phyloP scores from a whole-genome alignment of 2,888 invertebrate species.

The Suillia variegata region DNA sequence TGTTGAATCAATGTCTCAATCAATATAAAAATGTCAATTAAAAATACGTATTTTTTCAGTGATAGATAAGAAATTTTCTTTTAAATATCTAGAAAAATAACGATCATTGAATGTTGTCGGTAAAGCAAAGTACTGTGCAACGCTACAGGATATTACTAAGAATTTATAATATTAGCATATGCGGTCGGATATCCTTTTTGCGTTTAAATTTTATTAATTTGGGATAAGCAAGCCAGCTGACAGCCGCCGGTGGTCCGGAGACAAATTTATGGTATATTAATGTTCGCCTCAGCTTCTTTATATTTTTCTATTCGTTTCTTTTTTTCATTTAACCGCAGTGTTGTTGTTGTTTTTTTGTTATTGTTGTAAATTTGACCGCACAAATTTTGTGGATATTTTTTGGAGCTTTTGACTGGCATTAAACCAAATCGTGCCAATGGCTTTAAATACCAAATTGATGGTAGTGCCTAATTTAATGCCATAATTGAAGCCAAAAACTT shows the following conservation, averaged over 20 bases:
- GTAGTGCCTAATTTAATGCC: not conserved
- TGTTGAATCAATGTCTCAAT: no score
- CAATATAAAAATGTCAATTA: no score
- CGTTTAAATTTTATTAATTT: conserved; percentile 45
- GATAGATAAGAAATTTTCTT: no score
- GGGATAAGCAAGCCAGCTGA: conserved; percentile 35
- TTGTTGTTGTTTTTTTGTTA: not conserved
- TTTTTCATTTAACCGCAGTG: not conserved
- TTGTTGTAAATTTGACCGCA: no score
- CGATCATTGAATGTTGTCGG: no score
- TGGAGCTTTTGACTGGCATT: no score
- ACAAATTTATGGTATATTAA: conserved; percentile 47
- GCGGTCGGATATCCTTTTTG: conserved; percentile 32
- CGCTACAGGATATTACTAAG: conserved; percentile 35
- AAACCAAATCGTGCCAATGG: no score
- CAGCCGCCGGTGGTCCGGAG: not conserved
- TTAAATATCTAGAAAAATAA: no score
- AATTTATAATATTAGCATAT: conserved; percentile 40
- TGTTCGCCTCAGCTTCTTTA: conserved; percentile 22
- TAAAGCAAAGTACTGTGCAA: no score
- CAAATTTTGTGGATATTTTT: no score
- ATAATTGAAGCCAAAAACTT: conserved; percentile 35
- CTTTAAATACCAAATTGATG: conserved; percentile 5
- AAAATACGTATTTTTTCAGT: no score
- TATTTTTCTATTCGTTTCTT: conserved; percentile 20